These are phyloP conservation scores for Lasiommata megera DNA, from an alignment of 2,888 invertebrate species.

Conservation along the genomic window DNA sequence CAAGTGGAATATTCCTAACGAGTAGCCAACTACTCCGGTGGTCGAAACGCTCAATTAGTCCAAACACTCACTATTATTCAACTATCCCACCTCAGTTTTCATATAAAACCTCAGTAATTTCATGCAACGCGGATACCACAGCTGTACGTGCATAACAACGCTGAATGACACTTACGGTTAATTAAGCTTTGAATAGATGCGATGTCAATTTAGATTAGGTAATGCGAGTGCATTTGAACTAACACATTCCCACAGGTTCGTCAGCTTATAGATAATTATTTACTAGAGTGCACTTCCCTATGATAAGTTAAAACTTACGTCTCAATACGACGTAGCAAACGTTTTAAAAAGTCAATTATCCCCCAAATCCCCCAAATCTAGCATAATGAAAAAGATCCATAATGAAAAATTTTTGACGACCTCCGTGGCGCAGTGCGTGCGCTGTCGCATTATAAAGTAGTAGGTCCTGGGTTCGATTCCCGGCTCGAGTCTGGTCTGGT, in stretches of 20 bases:
- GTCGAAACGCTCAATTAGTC: constrained; percentile 72
- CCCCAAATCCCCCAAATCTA: too few relatives aligned
- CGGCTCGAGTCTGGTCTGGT: too few relatives aligned
- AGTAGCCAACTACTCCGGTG: constrained; percentile 63
- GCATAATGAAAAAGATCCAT: too few relatives aligned
- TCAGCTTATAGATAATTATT: not conserved
- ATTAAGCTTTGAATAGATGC: constrained; percentile 9
- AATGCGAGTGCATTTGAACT: not conserved
- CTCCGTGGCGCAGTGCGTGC: too few relatives aligned
- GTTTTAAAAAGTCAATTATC: too few relatives aligned
- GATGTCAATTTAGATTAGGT: constrained; percentile 6
- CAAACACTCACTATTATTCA: constrained; percentile 45
- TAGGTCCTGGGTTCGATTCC: too few relatives aligned
- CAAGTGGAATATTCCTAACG: constrained; percentile 49
- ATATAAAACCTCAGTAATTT: constrained; percentile 54
- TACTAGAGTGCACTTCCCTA: not conserved
- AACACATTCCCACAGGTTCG: not conserved
- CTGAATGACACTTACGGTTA: not conserved
- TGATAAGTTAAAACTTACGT: too few relatives aligned
- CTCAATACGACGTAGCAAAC: too few relatives aligned
- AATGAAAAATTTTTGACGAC: too few relatives aligned
- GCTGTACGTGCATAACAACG: not conserved
- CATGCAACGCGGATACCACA: constrained; percentile 39
- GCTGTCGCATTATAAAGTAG: too few relatives aligned
- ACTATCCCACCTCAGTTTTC: constrained; percentile 51